These are phyloP conservation scores for Xerus rutilus DNA, from an alignment of 2,797 vertebrate species.

Conservation along the genomic window DNA sequence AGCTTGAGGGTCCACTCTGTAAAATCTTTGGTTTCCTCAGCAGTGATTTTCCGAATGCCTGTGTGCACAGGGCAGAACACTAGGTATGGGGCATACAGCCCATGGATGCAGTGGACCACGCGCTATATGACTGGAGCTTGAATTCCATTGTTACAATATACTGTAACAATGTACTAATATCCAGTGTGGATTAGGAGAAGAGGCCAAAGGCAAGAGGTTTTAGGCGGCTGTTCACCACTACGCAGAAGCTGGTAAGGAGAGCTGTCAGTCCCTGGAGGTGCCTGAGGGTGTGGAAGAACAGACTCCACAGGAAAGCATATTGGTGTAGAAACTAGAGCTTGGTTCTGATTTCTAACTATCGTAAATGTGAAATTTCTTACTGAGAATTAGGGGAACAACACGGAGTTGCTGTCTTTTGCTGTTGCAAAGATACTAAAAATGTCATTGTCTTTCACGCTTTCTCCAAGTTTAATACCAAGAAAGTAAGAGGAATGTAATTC, in stretches of 20 bases:
- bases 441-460: not conserved
- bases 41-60: not conserved
- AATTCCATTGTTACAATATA: not conserved
- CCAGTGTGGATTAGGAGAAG: not conserved
- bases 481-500: not conserved
- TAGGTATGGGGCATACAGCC: not conserved
- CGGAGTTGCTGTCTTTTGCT: not conserved
- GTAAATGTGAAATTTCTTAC: not conserved
- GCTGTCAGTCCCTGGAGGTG: no score
- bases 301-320: not conserved
- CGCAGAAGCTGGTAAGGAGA: not conserved
- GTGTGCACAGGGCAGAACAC: not conserved
- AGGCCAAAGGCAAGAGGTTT: not conserved
- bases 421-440: not conserved
- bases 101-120: not conserved
- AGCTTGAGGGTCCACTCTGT: not conserved
- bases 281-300: accelerated
- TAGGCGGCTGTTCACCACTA: not conserved
- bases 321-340: not conserved
- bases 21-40: not conserved
- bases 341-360: not conserved
- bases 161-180: no score
- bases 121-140: not conserved
- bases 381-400: not conserved
- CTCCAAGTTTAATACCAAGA: not conserved